Conservation (phyloP, 2,113 vertebrate genomes). For the rabbit (Oryctolagus cuniculus) region DNA sequence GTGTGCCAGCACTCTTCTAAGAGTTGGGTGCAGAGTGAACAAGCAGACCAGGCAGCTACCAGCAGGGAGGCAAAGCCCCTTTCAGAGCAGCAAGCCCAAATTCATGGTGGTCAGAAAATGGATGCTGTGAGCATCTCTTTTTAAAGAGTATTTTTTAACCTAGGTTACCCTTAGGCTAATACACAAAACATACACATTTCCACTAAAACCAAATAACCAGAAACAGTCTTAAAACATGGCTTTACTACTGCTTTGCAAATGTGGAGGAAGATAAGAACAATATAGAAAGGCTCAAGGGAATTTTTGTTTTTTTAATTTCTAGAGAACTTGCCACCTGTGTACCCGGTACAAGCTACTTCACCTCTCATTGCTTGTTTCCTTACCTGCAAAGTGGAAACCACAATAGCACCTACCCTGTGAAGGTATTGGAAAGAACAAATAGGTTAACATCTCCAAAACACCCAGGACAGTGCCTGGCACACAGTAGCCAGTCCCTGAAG, state of each 20-base stretch:
- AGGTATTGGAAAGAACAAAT: not conserved
- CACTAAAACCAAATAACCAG: constrained; percentile 19
- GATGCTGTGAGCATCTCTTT: not conserved
- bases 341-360: not conserved
- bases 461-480: not conserved
- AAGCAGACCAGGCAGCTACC: not conserved
- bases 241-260: not conserved
- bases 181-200: constrained; percentile 24
- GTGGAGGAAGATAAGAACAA: not conserved
- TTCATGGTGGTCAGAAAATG: not conserved
- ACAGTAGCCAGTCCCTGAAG: not conserved
- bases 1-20: not conserved
- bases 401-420: accelerated
- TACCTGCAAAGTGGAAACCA: not conserved
- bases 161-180: not conserved
- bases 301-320: not conserved
- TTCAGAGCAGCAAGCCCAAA: not conserved
- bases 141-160: not conserved
- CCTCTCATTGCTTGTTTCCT: not conserved
- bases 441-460: not conserved
- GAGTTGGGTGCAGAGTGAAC: not conserved
- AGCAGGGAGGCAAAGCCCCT: too few relatives aligned
- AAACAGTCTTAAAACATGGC: not conserved
- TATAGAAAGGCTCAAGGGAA: not conserved
- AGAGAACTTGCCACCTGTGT: not conserved